Evolutionary conservation across 2,888 invertebrate genomes (phyloP).

Genomic region (Dendrolimus pini): DNA sequence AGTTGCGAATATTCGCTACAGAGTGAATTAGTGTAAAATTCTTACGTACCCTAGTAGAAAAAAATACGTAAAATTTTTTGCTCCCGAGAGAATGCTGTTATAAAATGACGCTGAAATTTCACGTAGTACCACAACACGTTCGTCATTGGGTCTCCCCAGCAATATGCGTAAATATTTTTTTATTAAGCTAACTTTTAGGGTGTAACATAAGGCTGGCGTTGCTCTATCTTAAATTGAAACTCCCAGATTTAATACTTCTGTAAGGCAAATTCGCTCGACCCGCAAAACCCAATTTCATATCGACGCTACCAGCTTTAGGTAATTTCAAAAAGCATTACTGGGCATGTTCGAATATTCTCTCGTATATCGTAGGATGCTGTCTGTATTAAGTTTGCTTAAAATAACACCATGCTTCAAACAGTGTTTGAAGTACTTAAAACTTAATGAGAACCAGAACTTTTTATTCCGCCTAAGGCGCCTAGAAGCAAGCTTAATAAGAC

Average conservation of each 20-base stretch:
- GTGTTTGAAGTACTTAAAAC: no score
- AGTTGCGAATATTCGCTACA: no score
- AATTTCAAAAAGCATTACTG: not conserved
- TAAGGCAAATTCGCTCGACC: not conserved
- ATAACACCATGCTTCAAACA: not conserved
- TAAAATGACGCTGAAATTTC: not conserved
- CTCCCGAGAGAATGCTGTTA: not conserved
- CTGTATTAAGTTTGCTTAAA: not conserved
- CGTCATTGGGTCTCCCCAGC: not conserved
- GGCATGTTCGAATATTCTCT: not conserved
- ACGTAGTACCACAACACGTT: not conserved
- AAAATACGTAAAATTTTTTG: no score
- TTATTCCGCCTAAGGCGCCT: no score
- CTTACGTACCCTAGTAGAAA: no score
- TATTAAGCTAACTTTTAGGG: not conserved
- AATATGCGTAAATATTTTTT: not conserved
- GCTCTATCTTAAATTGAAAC: not conserved
- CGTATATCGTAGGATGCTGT: not conserved
- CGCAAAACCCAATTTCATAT: not conserved
- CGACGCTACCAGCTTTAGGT: not conserved
- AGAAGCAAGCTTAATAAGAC: no score
- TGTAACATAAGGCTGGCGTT: not conserved
- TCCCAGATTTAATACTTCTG: not conserved
- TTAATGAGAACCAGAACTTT: no score
- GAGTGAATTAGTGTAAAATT: no score